Evolutionary conservation across 2,113 vertebrate genomes (phyloP).

Genomic region (Upupa epops): DNA sequence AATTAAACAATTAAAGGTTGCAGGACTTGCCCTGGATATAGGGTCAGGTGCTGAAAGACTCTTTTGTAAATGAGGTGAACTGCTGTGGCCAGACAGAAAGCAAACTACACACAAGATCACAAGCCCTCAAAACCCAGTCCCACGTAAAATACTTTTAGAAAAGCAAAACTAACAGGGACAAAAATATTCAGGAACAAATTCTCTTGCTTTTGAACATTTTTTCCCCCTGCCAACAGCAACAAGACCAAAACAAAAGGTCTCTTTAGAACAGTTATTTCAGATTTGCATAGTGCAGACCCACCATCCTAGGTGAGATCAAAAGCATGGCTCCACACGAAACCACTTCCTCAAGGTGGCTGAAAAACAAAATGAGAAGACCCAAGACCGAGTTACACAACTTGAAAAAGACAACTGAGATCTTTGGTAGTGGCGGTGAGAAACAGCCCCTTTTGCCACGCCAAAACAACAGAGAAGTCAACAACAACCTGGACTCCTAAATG

Average conservation of each 20-base stretch:
- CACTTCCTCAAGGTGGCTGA: not conserved
- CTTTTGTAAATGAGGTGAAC: constrained; percentile 37
- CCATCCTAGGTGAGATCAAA: constrained; percentile 21
- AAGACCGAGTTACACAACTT: not conserved
- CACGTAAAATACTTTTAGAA: not conserved
- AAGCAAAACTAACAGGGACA: constrained; percentile 3
- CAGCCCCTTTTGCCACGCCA: not conserved
- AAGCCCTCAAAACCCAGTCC: constrained; percentile 3
- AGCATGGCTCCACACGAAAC: not conserved
- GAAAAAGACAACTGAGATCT: not conserved
- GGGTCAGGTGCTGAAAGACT: constrained; percentile 21
- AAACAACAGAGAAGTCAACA: not conserved
- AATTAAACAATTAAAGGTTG: constrained; percentile 21
- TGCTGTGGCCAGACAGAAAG: constrained; percentile 40
- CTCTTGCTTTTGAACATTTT: constrained; percentile 11
- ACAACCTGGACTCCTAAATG: not conserved
- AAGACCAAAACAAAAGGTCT: constrained; percentile 45
- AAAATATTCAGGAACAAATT: constrained; percentile 54
- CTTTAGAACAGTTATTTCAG: constrained; percentile 31
- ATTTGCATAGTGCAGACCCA: not conserved
- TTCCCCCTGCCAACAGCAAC: constrained; percentile 47
- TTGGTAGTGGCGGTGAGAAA: not conserved
- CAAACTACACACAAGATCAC: constrained; percentile 32
- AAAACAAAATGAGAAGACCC: constrained; percentile 17
- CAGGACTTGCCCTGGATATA: constrained; percentile 2